Percentiles rank a stretch among this genome's conserved stretches.
Conservation (phyloP, 2,113 vertebrate genomes). For the Bambusicola thoracicus region DNA sequence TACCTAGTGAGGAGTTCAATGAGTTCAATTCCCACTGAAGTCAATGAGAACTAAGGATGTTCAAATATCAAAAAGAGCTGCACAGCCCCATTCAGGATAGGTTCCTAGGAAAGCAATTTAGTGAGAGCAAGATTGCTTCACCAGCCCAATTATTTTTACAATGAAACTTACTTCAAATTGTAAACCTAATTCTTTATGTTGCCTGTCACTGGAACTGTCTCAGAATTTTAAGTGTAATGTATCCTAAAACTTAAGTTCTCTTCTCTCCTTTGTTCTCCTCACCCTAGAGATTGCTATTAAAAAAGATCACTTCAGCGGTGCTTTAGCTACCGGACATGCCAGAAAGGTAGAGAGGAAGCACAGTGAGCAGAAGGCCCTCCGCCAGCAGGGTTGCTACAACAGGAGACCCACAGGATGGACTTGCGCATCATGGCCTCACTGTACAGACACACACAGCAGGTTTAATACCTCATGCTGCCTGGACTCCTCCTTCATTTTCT, state of each 20-base stretch:
- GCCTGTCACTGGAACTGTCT: neutral
- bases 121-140: constrained; percentile 67
- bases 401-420: neutral
- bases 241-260: neutral
- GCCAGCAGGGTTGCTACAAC: neutral
- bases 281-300: neutral
- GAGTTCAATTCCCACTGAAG: neutral
- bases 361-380: fast-evolving
- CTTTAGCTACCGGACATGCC: neutral
- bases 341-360: neutral
- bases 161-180: constrained; percentile 55
- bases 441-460: neutral
- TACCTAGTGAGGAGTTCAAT: neutral
- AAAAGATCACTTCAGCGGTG: neutral
- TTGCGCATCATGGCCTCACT: neutral
- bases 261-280: neutral
- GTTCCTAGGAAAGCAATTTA: constrained; percentile 71
- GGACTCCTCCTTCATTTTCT: neutral
- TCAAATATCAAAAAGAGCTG: neutral
- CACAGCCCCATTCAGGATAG: neutral
- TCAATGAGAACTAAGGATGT: neutral
- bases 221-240: constrained; percentile 59
- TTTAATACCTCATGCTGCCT: neutral
- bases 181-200: constrained; percentile 68
- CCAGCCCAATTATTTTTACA: constrained; percentile 72